Evolutionary conservation across 2,113 vertebrate genomes (phyloP), one percentile per base, ranked within the genome.

Genomic region (Thalassarche chlororhynchos): DNA sequence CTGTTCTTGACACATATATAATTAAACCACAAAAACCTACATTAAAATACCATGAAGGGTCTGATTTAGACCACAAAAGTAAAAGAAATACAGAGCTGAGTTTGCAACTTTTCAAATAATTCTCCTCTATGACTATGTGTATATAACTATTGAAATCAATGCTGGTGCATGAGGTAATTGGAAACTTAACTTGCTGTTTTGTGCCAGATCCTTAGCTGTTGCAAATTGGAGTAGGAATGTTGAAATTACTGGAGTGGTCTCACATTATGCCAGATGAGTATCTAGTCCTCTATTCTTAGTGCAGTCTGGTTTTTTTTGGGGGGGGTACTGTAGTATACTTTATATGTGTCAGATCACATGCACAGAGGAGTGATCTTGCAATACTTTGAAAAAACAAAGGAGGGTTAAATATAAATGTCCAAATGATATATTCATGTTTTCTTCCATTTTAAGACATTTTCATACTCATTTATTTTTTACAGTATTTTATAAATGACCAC

Each of bases 1-100:
- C 64, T 94, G 60, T 47, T 87, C 87, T 54, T 93, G 55, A 93
- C 95, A 95, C 71, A n/a, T 29, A n/a, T 84, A 75, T 79, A 96
- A 97, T 97, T 93, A 97, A 98, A 97, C 95, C 92, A 95, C 93
- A 97, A 93, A 96, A 90, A 52, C 51, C 57, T 97, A 70, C 36
- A 54, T 93, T 96, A 86, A 91, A 93, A 93, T 95, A 65, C 83
- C 88, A 79, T 61, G 79, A 84, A 97, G 36, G 38, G 64, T 94
- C 76, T 93, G 92, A 96, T 95, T 96, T 82, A 79, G 26, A 93
- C 92, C 86, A 82, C 81, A 95, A 87, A 96, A 95, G 42, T 82
- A 47, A 95, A 78, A 96, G 83, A 88, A 96, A 86, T 81, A 81
- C 36, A 92, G 76, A 90, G 81, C 93, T 95, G 94, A 96, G 72